phyloP scores from a whole-genome alignment of 2,888 invertebrate genomes.

The Drosophila paramelanica region DNA sequence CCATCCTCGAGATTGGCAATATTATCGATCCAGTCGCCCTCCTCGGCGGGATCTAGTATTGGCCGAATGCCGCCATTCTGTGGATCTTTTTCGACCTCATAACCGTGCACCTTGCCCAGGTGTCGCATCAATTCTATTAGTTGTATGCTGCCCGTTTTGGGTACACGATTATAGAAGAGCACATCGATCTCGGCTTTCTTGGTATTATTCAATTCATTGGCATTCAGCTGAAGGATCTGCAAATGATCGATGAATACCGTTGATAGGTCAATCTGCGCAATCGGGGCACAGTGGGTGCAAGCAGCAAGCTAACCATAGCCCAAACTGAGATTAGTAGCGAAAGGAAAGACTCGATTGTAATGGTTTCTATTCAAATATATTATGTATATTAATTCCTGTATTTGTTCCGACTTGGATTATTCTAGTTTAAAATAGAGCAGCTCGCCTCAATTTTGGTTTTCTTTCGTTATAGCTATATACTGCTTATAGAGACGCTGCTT shows the following conservation, averaged over 20 bases:
- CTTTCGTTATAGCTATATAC: conserved; percentile 75
- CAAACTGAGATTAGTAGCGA: conserved; percentile 60
- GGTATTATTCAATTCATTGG: conserved; percentile 92
- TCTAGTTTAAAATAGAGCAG: neutral
- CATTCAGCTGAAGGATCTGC: conserved; percentile 87
- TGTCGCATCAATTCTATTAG: conserved; percentile 76
- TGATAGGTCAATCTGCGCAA: neutral
- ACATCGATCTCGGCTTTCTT: conserved; percentile 90
- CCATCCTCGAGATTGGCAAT: conserved; percentile 76
- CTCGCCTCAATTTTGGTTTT: conserved; percentile 11
- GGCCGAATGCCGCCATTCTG: conserved; percentile 74
- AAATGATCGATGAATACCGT: conserved; percentile 33
- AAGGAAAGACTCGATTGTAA: conserved; percentile 41
- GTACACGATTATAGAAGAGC: conserved; percentile 87
- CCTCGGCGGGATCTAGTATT: conserved; percentile 58
- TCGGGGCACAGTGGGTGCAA: conserved; percentile 13
- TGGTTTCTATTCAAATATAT: neutral
- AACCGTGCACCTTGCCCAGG: conserved; percentile 76
- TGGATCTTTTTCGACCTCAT: conserved; percentile 76
- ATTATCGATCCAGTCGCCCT: conserved; percentile 76
- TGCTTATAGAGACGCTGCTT: conserved; percentile 82
- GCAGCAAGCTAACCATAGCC: conserved; percentile 34
- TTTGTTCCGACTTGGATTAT: conserved; percentile 9
- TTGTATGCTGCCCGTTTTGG: conserved; percentile 82
- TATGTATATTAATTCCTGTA: neutral